A percentile compares a stretch with the other conserved stretches of the same genome.
These are phyloP conservation scores for Xanthia icteritia DNA, from an alignment of 2,888 invertebrate species.

Conservation along the genomic window DNA sequence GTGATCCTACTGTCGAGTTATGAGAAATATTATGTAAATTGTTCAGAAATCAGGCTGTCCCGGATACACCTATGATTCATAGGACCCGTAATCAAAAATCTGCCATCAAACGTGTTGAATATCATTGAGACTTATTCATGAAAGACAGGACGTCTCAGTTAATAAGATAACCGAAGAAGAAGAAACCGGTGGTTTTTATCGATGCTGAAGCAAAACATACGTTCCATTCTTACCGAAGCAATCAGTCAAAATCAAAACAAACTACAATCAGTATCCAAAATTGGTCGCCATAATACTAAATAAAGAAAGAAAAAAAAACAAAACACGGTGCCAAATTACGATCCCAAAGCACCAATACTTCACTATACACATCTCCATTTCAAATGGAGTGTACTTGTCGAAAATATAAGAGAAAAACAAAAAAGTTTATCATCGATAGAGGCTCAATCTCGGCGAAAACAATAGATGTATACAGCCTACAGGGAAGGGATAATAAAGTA, in stretches of 20 bases:
- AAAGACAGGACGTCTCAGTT: neutral
- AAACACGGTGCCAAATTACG: constrained; percentile 22
- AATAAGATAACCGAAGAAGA: neutral
- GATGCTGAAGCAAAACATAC: neutral
- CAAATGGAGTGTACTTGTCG: constrained; percentile 57
- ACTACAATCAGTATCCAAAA: constrained; percentile 1
- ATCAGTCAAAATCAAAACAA: constrained; percentile 10
- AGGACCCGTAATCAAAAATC: neutral
- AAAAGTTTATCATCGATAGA: constrained; percentile 68
- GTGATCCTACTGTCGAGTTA: neutral
- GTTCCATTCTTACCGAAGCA: neutral
- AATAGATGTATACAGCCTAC: constrained; percentile 71
- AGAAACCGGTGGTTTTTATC: neutral
- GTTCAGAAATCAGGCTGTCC: neutral
- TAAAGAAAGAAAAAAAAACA: constrained; percentile 26
- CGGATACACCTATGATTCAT: neutral
- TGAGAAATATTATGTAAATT: neutral
- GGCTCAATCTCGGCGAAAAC: constrained; percentile 74
- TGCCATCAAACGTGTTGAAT: neutral
- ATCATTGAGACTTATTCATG: too few species aligned
- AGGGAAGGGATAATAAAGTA: constrained; percentile 81
- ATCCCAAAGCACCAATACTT: constrained; percentile 50
- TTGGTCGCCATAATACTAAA: constrained; percentile 8
- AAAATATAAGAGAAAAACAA: constrained; percentile 59
- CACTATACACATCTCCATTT: constrained; percentile 51